phyloP scores from a whole-genome alignment of 2,888 invertebrate genomes.

The Epicampocera succincta region DNA sequence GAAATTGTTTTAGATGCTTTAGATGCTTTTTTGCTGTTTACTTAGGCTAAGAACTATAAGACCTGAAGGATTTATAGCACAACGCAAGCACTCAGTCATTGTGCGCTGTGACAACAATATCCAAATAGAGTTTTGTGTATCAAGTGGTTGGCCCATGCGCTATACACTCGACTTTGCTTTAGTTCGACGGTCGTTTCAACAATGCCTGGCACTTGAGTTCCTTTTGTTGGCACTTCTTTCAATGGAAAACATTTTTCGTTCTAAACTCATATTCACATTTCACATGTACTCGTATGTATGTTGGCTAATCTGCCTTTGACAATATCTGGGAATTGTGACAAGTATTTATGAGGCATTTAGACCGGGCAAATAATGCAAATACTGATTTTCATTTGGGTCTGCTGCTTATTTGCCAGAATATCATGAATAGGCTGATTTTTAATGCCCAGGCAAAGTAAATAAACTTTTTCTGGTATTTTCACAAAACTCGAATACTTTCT shows the following conservation, averaged over 20 bases:
- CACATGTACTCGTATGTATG: slow-evolving; percentile 31
- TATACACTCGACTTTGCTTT: slow-evolving; percentile 63
- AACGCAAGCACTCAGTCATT: neutral
- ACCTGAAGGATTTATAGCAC: slow-evolving; percentile 29
- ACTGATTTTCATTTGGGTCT: slow-evolving; percentile 3
- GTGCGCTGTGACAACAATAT: slow-evolving; percentile 6
- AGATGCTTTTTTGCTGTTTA: slow-evolving; percentile 42
- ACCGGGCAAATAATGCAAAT: slow-evolving; percentile 5
- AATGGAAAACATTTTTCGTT: slow-evolving; percentile 30
- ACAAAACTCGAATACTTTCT: neutral
- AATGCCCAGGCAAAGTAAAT: slow-evolving; percentile 40
- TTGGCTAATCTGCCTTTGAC: slow-evolving; percentile 40
- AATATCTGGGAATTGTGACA: slow-evolving; percentile 53
- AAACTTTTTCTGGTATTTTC: slow-evolving; percentile 43
- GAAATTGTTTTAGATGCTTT: slow-evolving; percentile 16
- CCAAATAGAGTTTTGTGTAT: slow-evolving; percentile 22
- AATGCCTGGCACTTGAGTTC: slow-evolving; percentile 28
- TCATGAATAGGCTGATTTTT: slow-evolving; percentile 39
- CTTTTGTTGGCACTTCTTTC: slow-evolving; percentile 10
- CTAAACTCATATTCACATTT: neutral
- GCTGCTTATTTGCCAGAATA: neutral
- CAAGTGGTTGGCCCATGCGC: slow-evolving; percentile 64
- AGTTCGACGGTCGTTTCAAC: neutral
- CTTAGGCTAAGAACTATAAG: slow-evolving; percentile 42
- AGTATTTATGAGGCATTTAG: slow-evolving; percentile 54